phyloP scores from a whole-genome alignment of 1,140 invertebrate genomes.

The Drosophila pallidifrons region DNA sequence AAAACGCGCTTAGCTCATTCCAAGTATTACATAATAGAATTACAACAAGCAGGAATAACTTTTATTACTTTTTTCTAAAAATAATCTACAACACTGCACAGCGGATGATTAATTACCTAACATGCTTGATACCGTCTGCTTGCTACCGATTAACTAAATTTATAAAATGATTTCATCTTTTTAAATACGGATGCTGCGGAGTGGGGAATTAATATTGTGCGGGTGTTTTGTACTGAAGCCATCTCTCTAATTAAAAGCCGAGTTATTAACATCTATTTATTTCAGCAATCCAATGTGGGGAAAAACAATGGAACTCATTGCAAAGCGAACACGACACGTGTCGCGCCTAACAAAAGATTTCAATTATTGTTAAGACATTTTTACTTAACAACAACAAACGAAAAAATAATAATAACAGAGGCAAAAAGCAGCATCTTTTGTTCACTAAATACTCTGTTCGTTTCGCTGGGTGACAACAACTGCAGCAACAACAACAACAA shows the following conservation, averaged over 20 bases:
- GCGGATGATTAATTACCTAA: conserved; percentile 3
- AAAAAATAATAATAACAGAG: no score
- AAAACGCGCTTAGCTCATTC: neutral
- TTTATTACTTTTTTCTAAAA: conserved; percentile 3
- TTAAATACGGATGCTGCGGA: neutral
- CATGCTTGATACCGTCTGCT: conserved; percentile 2
- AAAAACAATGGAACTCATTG: conserved; percentile 5
- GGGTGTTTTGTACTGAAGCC: neutral
- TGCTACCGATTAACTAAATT: conserved; percentile 20
- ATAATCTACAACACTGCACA: neutral
- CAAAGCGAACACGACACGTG: conserved; percentile 19
- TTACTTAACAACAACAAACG: conserved; percentile 6
- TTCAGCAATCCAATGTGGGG: conserved; percentile 9
- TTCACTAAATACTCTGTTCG: conserved; percentile 29
- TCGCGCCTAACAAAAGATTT: conserved; percentile 41
- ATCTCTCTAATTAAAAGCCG: neutral
- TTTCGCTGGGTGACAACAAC: conserved; percentile 37
- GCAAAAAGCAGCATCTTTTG: conserved; percentile 30
- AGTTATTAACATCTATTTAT: neutral
- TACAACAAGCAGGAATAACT: neutral
- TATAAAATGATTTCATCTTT: conserved; percentile 30
- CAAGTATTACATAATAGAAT: neutral
- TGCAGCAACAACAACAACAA: conserved; percentile 32
- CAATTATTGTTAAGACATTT: conserved; percentile 47
- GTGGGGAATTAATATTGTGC: neutral